Base-by-base conservation (phyloP, 2,797 vertebrate genomes). In the Apodemus agrarius region DNA sequence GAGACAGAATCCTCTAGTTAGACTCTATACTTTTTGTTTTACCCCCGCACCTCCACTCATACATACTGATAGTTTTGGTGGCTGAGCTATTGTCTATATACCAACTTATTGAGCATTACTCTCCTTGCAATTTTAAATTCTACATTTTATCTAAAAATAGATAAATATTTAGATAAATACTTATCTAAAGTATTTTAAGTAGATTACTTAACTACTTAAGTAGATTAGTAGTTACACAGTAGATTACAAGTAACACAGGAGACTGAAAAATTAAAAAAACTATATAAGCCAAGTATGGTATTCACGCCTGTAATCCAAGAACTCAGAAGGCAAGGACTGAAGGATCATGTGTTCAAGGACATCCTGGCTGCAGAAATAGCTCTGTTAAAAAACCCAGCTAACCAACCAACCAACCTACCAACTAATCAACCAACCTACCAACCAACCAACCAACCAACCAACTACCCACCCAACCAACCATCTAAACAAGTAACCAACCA, bases 121-220 rank as follows among this genome's bases (percentile, higher is more conserved):
- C 98, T 96, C 74, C 37, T 96, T 97, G 12, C 63, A 65, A 17
- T 34, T 67, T 34, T 89, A 93, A 96, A 75, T 59, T 98, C 95
- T 96, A n/a, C 96, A 54, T 97, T 90, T 98, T 97, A 98, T 93
- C 69, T 89, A 97, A 40, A 61, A 61, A 78, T 57, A 10, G 21
- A 43, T 43, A 43, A 43, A 6, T 43, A 43, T 43, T 43, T 43
- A 43, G 3, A 43, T 43, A 3, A 43, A 43, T 43, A 43, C 43
- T 6, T 43, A 43, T 43, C 43, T 43, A 43, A 43, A 43, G 43
- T 43, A 6, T 43, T 43, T 43, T 43, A 6, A 43, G 6, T 43
- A 43, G 43, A 43, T 43, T 43, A 43, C 43, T 43, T 43, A 6
- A 43, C 43, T 43, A 43, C 43, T 43, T 43, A 43, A 43, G 43